Percentiles rank a stretch among this genome's conserved stretches.
Evolutionary conservation across 2,888 invertebrate species (phyloP).

Genomic region (Parnassius mnemosyne): DNA sequence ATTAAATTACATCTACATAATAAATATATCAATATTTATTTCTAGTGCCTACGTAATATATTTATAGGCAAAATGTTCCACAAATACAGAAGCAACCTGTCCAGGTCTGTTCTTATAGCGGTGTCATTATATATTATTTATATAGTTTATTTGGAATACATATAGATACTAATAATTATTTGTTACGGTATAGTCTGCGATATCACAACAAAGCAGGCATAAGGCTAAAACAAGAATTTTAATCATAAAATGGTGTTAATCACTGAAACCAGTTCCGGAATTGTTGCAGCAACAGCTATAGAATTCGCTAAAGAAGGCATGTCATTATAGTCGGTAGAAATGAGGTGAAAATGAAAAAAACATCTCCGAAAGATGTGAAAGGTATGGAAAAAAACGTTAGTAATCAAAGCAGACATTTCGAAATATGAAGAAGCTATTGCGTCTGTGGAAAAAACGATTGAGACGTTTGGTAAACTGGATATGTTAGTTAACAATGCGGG

Average conservation of each 20-base stretch:
- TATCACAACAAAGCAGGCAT: background rate
- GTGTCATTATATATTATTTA: no score
- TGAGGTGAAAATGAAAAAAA: constrained; percentile 37
- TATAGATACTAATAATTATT: no score
- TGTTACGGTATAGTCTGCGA: background rate
- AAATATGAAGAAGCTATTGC: constrained; percentile 36
- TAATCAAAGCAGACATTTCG: constrained; percentile 38
- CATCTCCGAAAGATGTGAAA: constrained; percentile 27
- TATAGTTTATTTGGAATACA: no score
- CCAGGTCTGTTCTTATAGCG: no score
- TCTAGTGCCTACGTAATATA: no score
- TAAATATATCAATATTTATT: no score
- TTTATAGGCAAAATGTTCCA: no score
- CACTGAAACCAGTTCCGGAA: constrained; percentile 53
- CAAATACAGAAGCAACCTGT: no score
- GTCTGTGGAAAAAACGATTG: constrained; percentile 37
- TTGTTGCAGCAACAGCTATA: constrained; percentile 49
- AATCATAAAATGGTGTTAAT: constrained; percentile 45
- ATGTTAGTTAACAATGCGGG: constrained; percentile 47
- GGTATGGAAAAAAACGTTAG: constrained; percentile 32
- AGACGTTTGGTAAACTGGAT: constrained; percentile 40
- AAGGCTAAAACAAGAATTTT: constrained; percentile 34
- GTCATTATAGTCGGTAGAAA: constrained; percentile 47
- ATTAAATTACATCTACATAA: no score
- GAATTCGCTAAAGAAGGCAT: constrained; percentile 44